These are phyloP conservation scores for Hippasteria phrygiana DNA, from an alignment of 53 echinoderm and acorn worm genomes.

Conservation along the genomic window DNA sequence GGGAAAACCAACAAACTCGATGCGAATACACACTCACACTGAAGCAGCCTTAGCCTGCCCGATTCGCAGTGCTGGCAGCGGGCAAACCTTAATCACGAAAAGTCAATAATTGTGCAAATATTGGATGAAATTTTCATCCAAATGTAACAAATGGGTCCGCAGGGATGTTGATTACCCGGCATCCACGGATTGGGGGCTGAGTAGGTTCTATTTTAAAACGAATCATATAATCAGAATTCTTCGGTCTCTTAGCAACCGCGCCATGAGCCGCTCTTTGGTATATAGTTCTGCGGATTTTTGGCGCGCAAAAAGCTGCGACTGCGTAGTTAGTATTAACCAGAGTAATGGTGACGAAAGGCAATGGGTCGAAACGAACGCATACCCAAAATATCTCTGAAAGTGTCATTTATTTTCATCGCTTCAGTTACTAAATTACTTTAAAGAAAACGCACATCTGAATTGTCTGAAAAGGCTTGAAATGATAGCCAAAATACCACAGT, in stretches of 20 bases:
- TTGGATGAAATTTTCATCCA: constrained; percentile 59
- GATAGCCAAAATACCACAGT: no score
- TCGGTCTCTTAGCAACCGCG: neutral
- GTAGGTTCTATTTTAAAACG: constrained; percentile 10
- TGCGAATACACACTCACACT: constrained; percentile 9
- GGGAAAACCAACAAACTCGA: neutral
- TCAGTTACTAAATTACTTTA: neutral
- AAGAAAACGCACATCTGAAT: neutral
- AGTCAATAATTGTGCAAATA: constrained; percentile 64
- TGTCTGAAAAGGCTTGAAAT: neutral
- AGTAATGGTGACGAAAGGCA: neutral
- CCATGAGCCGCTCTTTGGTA: neutral
- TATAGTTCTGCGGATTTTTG: neutral
- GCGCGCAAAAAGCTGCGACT: neutral
- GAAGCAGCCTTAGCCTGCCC: neutral
- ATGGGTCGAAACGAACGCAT: neutral
- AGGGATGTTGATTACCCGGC: constrained; percentile 5
- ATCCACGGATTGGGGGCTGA: neutral
- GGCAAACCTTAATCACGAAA: constrained; percentile 57
- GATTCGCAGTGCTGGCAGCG: neutral
- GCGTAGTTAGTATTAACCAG: neutral
- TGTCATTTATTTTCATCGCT: constrained; percentile 29
- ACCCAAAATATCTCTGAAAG: neutral
- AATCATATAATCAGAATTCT: neutral
- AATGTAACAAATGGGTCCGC: constrained; percentile 60